Conservation (phyloP, 2,888 invertebrate genomes). For the Chelonus formosanus region DNA sequence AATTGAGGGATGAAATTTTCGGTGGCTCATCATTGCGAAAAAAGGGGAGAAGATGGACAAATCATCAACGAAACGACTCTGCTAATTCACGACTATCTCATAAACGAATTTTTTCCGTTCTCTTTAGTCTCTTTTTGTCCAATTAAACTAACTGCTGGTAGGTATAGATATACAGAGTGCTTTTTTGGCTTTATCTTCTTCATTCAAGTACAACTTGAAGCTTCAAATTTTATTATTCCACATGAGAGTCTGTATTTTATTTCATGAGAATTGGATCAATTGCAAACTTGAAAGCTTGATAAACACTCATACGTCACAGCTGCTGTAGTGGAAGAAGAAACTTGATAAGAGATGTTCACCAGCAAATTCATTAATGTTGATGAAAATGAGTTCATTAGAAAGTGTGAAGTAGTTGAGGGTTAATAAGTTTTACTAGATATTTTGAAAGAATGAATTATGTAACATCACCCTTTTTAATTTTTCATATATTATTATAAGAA, state of each 20-base stretch:
- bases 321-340: background rate
- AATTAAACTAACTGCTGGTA: too few species aligned
- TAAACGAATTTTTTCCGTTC: slow-evolving; percentile 48
- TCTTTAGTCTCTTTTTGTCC: slow-evolving; percentile 21
- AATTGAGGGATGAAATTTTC: slow-evolving; percentile 44
- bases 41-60: background rate
- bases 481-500: too few species aligned
- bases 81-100: slow-evolving; percentile 53
- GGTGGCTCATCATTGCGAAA: slow-evolving; percentile 5
- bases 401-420: slow-evolving; percentile 40
- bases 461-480: too few species aligned
- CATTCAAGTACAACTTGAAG: too few species aligned
- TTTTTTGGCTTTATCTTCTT: too few species aligned
- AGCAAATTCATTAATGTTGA: slow-evolving; percentile 52
- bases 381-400: slow-evolving; percentile 53
- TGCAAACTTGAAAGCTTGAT: too few species aligned
- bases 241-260: too few species aligned
- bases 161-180: too few species aligned
- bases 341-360: slow-evolving; percentile 16
- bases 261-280: too few species aligned
- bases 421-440: slow-evolving; percentile 8
- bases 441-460: slow-evolving; percentile 46
- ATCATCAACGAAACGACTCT: slow-evolving; percentile 35
- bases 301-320: too few species aligned
- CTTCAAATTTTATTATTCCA: too few species aligned